phyloP scores from a whole-genome alignment of 2,797 vertebrate species.

The Merluccius polli region DNA sequence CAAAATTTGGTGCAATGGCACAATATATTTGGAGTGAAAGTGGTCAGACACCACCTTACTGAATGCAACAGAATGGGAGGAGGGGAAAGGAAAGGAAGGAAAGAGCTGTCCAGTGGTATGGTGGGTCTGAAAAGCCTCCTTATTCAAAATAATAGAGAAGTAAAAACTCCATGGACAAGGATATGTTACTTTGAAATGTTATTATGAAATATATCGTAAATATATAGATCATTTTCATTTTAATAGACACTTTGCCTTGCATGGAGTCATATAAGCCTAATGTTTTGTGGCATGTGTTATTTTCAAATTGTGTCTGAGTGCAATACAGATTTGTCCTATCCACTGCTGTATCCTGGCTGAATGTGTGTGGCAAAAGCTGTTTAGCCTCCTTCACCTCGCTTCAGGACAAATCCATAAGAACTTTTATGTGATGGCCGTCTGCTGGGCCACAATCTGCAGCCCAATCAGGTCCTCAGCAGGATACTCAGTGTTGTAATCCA shows the following conservation, averaged over 20 bases:
- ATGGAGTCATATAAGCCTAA: no score
- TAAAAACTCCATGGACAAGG: slow-evolving; percentile 39
- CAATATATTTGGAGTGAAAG: slow-evolving; percentile 39
- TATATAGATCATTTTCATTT: neutral
- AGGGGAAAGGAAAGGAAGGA: slow-evolving; percentile 1
- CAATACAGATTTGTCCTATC: neutral
- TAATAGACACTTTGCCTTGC: neutral
- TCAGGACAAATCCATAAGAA: slow-evolving; percentile 37
- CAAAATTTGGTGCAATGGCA: slow-evolving; percentile 38
- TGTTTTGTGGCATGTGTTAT: no score
- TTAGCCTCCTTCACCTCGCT: slow-evolving; percentile 19
- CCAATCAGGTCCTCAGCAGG: slow-evolving; percentile 16
- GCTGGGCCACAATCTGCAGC: slow-evolving; percentile 14
- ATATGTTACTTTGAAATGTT: neutral
- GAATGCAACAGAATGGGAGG: slow-evolving; percentile 21
- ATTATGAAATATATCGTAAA: neutral
- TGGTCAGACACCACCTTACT: slow-evolving; percentile 43
- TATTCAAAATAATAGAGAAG: slow-evolving; percentile 34
- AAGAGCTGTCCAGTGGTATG: slow-evolving; percentile 13
- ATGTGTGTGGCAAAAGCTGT: slow-evolving; percentile 9
- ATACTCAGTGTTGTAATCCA: neutral
- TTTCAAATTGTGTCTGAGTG: neutral
- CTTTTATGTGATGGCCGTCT: slow-evolving; percentile 29
- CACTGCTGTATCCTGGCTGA: neutral
- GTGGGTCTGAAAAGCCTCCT: slow-evolving; percentile 39